A percentile compares a stretch with the other conserved stretches of the same genome.
These are phyloP conservation scores for Erpornis zantholeuca DNA, from an alignment of 2,113 vertebrate species.

Conservation along the genomic window DNA sequence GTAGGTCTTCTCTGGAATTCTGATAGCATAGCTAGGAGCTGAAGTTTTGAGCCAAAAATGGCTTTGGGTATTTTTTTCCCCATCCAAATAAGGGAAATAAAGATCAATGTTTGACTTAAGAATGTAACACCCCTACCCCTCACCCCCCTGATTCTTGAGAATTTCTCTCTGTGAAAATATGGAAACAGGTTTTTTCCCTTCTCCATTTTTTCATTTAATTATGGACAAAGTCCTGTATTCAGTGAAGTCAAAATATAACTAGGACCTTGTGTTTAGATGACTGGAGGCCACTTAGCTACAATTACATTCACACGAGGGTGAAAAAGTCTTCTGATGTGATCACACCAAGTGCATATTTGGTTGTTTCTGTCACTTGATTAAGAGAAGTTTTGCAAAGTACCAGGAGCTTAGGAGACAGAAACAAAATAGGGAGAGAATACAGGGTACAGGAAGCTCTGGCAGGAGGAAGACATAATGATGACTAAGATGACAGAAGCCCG, in stretches of 20 bases:
- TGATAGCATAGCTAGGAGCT: not conserved
- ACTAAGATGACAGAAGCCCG: not conserved
- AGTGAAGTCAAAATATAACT: not conserved
- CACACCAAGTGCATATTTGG: not conserved
- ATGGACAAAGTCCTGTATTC: not conserved
- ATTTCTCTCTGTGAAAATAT: not conserved
- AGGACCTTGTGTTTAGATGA: not conserved
- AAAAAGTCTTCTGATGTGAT: not conserved
- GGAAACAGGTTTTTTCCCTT: not conserved
- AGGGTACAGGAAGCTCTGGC: not conserved
- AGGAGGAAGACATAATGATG: not conserved
- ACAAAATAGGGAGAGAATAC: not conserved
- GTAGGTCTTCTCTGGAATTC: not conserved
- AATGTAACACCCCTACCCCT: accelerated
- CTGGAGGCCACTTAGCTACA: not conserved
- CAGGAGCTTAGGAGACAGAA: not conserved
- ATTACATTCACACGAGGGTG: not conserved
- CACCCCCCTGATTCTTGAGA: not conserved
- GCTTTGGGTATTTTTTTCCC: not conserved
- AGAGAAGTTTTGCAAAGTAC: not conserved
- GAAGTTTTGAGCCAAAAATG: not conserved
- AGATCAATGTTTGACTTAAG: not conserved
- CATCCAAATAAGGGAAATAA: not conserved
- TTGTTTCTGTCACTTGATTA: not conserved
- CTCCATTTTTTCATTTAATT: not conserved